A percentile compares a stretch with the other conserved stretches of the same genome.
phyloP scores from a whole-genome alignment of 2,113 vertebrate species.

The Tyto alba region DNA sequence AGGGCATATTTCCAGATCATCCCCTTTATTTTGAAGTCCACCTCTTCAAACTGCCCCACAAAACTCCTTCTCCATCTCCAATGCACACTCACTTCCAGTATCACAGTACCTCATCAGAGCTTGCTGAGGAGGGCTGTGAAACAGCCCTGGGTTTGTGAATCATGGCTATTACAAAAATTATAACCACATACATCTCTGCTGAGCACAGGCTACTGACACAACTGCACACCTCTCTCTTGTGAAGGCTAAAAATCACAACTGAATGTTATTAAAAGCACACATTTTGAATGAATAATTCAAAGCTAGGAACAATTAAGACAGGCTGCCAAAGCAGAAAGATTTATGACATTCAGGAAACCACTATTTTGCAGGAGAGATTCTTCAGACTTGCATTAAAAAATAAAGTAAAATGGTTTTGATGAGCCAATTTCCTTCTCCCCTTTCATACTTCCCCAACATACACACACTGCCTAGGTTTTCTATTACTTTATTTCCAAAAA shows the following conservation, averaged over 20 bases:
- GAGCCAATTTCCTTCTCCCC: background rate
- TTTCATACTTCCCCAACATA: background rate
- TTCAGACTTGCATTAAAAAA: conserved; percentile 2
- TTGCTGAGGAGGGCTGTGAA: background rate
- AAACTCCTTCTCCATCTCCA: background rate
- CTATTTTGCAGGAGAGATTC: background rate
- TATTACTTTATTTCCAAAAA: conserved; percentile 1
- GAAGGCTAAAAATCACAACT: background rate
- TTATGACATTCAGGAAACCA: conserved; percentile 28
- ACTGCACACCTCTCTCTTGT: background rate
- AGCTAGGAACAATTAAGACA: conserved; percentile 17
- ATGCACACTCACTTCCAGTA: accelerated
- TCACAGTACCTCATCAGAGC: background rate
- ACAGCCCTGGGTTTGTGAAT: background rate
- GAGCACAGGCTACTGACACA: background rate
- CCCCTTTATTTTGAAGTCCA: background rate
- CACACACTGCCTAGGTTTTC: background rate
- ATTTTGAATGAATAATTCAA: background rate
- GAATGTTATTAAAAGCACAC: background rate
- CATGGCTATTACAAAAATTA: background rate
- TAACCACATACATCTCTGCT: accelerated
- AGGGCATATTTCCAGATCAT: background rate
- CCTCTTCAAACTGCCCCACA: background rate
- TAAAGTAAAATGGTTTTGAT: background rate
- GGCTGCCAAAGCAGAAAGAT: background rate